phyloP scores from a whole-genome alignment of 2,888 invertebrate genomes.

The Bombyx huttoni region DNA sequence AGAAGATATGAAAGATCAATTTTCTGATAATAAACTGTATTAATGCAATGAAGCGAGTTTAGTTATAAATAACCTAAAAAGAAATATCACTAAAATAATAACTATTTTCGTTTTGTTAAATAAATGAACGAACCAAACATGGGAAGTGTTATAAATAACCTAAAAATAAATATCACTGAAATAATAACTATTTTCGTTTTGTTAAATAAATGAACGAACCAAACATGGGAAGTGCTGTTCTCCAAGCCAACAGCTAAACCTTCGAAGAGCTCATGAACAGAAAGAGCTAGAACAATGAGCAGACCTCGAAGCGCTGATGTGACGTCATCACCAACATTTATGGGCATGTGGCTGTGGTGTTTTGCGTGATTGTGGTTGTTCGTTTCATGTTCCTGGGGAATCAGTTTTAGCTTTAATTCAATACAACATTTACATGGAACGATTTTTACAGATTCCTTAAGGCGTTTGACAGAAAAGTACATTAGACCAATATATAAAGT shows the following conservation, averaged over 20 bases:
- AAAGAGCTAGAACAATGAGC: constrained; percentile 85
- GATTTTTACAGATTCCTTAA: no score
- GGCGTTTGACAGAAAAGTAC: no score
- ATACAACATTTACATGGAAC: not conserved
- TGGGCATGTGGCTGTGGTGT: constrained; percentile 60
- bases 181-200: not conserved
- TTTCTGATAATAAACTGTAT: no score
- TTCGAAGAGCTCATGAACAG: constrained; percentile 90
- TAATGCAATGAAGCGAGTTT: no score
- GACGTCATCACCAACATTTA: constrained; percentile 46
- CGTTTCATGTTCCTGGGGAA: constrained; percentile 39
- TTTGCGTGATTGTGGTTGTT: constrained; percentile 34
- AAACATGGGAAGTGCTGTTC: constrained; percentile 59
- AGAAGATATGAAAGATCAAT: no score
- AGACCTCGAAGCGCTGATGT: constrained; percentile 78
- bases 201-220: constrained; percentile 29
- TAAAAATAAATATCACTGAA: constrained; percentile 10
- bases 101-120: not conserved
- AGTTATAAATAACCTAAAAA: no score
- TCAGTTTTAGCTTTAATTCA: not conserved
- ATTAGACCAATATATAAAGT: no score
- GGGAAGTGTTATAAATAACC: constrained; percentile 19
- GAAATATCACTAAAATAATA: constrained; percentile 10
- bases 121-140: constrained; percentile 47
- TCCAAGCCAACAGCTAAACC: constrained; percentile 88